Base-by-base conservation (phyloP, 2,888 invertebrate genomes). In the Linnaemya vulpina region DNA sequence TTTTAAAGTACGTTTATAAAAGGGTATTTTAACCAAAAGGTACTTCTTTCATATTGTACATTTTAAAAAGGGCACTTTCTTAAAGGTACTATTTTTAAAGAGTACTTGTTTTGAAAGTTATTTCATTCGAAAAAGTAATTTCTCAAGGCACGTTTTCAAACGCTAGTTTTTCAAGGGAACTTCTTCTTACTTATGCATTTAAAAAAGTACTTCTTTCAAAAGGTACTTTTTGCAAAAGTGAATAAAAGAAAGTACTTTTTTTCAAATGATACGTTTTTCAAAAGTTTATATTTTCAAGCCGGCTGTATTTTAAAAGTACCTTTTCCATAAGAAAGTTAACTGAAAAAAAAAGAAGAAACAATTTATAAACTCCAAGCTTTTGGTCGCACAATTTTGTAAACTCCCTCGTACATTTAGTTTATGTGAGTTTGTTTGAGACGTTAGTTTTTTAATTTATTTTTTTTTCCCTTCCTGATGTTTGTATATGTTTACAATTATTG, bases 401-500 rank as follows among this genome's bases (percentile, higher is more conserved):
- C 15, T 4, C 1, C 55, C 43, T 43, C 70, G 40, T 55, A 55
- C 10, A 17, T 43, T 8, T 25, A 22, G 11, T 20, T 55, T 60
- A 17, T 62, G 43, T 74, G 5, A 58, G 22, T 17, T 55, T 30
- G 53, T 75, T 71, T 74, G 22, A 70, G 43, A 35, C 20, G 22
- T 75, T 55, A 46, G 17, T 60, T 51, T 55, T 62, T 68, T 25
- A 65, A 58, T 58, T 63, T 17, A 62, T 55, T 25, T 51, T 51
- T 46, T 51, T 15, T 5, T 30, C 30, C 9, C 10, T 20, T 25
- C 15, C 17, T 68, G n/a, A n/a, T 10, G 53, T 60, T 5, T 58
- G 20, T 22, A 22, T 68, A 10, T 63, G 43, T 79, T 58, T 76
- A 68, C 63, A 53, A 30, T 20, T 49, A 30, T 3, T 83, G 38